These are phyloP conservation scores for Microctonus brassicae DNA, from an alignment of 2,888 invertebrate species.

Conservation along the genomic window DNA sequence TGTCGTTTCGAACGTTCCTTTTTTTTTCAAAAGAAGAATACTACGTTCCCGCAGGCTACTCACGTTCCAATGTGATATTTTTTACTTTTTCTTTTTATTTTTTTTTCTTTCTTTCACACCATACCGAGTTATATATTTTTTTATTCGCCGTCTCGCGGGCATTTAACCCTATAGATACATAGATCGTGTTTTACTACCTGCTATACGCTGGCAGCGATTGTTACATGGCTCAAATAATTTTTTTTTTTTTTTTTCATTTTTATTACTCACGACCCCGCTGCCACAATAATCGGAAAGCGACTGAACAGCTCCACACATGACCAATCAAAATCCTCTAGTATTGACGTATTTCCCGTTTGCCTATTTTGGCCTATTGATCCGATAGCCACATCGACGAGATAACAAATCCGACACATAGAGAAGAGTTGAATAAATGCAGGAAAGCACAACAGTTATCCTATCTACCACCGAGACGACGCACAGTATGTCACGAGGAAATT, in stretches of 20 bases:
- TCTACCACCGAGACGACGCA: neutral
- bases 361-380: conserved; percentile 41
- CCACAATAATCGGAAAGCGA: conserved; percentile 30
- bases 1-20: neutral
- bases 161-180: conserved; percentile 4
- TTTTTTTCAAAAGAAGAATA: neutral
- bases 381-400: conserved; percentile 41
- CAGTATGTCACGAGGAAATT: neutral
- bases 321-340: conserved; percentile 21
- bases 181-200: neutral
- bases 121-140: conserved; percentile 10
- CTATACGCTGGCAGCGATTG: neutral
- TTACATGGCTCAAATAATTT: neutral
- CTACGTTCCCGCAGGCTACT: conserved; percentile 14
- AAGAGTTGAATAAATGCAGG: conserved; percentile 43
- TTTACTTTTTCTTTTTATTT: neutral
- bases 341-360: conserved; percentile 21
- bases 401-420: conserved; percentile 41
- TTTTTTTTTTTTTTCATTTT: neutral
- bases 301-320: conserved; percentile 32
- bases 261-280: neutral
- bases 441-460: conserved; percentile 35
- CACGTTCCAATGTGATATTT: conserved; percentile 10
- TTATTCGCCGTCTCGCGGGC: conserved; percentile 17
- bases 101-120: neutral